Percentiles rank a stretch among this genome's conserved stretches.
Conservation (phyloP, 2,797 vertebrate species). For the Phylloscopus collybita region DNA sequence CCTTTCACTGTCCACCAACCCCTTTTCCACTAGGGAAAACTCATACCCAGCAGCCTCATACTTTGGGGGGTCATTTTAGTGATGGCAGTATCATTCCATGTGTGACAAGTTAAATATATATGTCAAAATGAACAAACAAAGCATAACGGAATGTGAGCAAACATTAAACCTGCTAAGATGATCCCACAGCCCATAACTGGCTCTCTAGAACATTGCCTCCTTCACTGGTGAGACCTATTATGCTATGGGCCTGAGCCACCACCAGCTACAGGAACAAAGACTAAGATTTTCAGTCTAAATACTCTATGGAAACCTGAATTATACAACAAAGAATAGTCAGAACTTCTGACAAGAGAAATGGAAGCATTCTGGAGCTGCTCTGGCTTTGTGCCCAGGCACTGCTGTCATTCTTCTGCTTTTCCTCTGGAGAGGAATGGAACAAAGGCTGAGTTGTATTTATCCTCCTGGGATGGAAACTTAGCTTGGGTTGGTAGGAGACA, state of each 20-base stretch:
- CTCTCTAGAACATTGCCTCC: not conserved
- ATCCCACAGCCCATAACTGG: not conserved
- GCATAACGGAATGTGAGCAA: not conserved
- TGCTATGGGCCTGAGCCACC: not conserved
- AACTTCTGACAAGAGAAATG: not conserved
- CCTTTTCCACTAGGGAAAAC: not conserved
- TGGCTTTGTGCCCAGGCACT: not conserved
- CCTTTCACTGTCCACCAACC: fast-evolving
- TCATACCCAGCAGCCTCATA: not conserved
- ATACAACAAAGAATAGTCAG: not conserved
- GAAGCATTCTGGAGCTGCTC: not conserved
- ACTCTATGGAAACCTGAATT: not conserved
- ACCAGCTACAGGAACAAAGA: not conserved
- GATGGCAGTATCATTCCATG: not conserved
- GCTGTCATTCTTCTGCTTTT: not conserved
- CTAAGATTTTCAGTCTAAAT: not conserved
- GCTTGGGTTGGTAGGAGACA: not conserved
- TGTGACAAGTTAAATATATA: not conserved
- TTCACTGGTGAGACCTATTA: not conserved
- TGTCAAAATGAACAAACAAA: not conserved
- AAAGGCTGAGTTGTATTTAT: not conserved
- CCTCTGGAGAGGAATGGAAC: not conserved
- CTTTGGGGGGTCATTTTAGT: not conserved
- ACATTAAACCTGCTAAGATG: not conserved
- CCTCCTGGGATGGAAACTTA: not conserved